Evolutionary conservation across 2,888 invertebrate genomes (phyloP), one percentile per base, ranked within the genome.

Genomic region (Agrotis ipsilon): DNA sequence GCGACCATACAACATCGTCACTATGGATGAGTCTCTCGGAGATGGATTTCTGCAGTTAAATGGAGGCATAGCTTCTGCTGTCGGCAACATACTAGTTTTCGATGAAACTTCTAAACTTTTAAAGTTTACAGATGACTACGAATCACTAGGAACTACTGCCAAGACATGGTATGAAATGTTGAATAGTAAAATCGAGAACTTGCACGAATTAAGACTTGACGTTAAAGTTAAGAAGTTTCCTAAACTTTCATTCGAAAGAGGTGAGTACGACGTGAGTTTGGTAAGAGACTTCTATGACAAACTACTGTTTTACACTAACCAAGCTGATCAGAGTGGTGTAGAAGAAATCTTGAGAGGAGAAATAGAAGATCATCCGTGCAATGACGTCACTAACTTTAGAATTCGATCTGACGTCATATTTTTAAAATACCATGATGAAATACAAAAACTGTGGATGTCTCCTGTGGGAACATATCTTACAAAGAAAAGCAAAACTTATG

Each of bases 371-470:
- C 49, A 65, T 6, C 51, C 59, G 3, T 19, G 65, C 45, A 43
- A 46, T 2, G 57, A 61, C 0, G 61, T 62, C 0, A 61, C 57
- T 2, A 65, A 62, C 14, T 69, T 68, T 13, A 64, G 32, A 24
- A 24, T 57, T 14, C 55, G 43, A 4, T 58, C 79, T 18, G 74
- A 78, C 16, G 18, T 67, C 3, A 66, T 80, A n/a, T 77, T 69
- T 16, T 55, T 74, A 13, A 65, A 68, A 39, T 81, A 71, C 21
- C 80, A 81, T 18, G 45, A 77, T 24, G 67, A 65, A 54, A 74
- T 81, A 19, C 81, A 75, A 45, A 75, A 58, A 24, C 64, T 81
- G 60, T 81, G 81, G 81, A 66, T 81, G 74, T 3, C 14, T 2
- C 57, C 70, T 16, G 24, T 48, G 14, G 73, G 49, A 14, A 14